A percentile compares a stretch with the other conserved stretches of the same genome.
These are phyloP conservation scores for Rhinella marina DNA, from an alignment of 2,797 vertebrate genomes.

Conservation along the genomic window DNA sequence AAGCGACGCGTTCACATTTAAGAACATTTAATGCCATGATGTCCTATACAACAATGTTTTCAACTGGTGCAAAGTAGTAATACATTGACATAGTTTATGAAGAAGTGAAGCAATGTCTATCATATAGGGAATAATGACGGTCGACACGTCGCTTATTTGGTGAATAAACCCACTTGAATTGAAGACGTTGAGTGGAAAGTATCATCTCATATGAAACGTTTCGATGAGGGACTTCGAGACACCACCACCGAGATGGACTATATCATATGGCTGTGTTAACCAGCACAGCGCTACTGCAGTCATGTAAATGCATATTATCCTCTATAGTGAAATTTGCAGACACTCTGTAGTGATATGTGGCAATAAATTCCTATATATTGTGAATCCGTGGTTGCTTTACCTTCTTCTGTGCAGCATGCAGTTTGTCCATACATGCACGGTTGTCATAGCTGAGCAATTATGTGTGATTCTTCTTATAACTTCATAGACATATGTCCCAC, in stretches of 20 bases:
- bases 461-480: neutral
- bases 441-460: neutral
- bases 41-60: neutral
- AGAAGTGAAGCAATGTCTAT: neutral
- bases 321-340: neutral
- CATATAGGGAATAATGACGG: no score
- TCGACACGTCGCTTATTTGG: no score
- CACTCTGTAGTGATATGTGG: neutral
- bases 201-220: neutral
- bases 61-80: neutral
- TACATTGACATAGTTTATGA: neutral
- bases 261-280: neutral
- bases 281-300: neutral
- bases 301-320: neutral
- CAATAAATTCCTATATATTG: neutral
- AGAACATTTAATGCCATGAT: slow-evolving; percentile 14
- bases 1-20: neutral
- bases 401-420: slow-evolving; percentile 10
- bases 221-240: neutral
- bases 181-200: no score
- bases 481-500: neutral
- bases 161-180: no score
- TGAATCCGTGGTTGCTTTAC: neutral
- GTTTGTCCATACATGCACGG: neutral
- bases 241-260: neutral